Evolutionary conservation across 2,113 vertebrate genomes (phyloP), one percentile per base, ranked within the genome.

Genomic region (Neogobius melanostomus): DNA sequence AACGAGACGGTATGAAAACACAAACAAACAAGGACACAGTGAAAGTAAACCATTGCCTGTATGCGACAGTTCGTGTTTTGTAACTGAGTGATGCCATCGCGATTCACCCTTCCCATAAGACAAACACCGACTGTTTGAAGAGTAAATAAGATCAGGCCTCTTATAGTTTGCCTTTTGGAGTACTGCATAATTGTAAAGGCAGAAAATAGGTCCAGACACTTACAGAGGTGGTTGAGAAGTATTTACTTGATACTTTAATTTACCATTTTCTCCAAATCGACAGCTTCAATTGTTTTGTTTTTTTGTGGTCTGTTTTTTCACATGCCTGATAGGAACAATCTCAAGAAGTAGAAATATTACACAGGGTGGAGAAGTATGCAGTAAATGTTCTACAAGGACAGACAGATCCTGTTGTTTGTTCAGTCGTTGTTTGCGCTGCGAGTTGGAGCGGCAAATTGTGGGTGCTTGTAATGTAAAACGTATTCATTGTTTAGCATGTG

Each of bases 41-140:
- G 70, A 71, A 72, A 64, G 66, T 6, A 11, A 64, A 21, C 9
- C 8, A 46, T 42, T 8, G 46, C 50, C 14, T 47, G 8, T 4
- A 68, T 51, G 43, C 0, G 68, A 63, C 51, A 63, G 11, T 9
- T 73, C 61, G 12, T 66, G 71, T 69, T 69, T 45, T 66, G 14
- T 11, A 56, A 42, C 12, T 15, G 12, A 64, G 72, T 59, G 52
- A 46, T 65, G 46, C 21, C 51, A 45, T 2, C 11, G 15, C 52
- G 6, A 67, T 53, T 11, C 3, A 48, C 53, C 54, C 50, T 48
- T 74, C 71, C 77, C 64, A 36, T 10, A 73, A 73, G 66, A 65
- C 50, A 78, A 78, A 67, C 44, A 69, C 11, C 17, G 11, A 17
- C n/a, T 52, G 8, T 69, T 42, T 6, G 7, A 43, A 42, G 7